Percentiles rank a stretch among this genome's conserved stretches.
These are phyloP conservation scores for Montipora sp. DNA, from an alignment of 64 coral and sea anemone species.

Conservation along the genomic window DNA sequence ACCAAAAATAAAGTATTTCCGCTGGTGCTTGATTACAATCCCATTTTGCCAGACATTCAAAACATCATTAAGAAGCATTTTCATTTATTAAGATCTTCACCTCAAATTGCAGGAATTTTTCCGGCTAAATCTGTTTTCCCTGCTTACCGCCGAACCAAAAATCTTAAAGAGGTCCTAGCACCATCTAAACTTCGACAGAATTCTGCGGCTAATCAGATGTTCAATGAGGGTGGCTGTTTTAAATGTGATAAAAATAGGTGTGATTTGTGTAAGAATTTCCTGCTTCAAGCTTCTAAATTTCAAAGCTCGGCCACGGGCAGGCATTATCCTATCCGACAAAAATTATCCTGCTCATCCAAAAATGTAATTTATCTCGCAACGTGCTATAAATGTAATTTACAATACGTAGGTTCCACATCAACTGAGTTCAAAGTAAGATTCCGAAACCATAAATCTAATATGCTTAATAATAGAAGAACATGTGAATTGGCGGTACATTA, in stretches of 20 bases:
- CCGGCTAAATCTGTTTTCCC: background rate
- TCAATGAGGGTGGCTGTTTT: background rate
- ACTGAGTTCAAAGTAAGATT: no score
- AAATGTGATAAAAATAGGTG: slow-evolving; percentile 20
- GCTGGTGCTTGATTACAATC: background rate
- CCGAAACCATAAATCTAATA: background rate
- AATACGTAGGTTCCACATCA: no score
- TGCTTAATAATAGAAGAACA: slow-evolving; percentile 41
- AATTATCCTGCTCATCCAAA: no score
- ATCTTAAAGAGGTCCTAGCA: background rate
- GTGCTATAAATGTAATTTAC: no score
- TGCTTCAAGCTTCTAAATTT: no score
- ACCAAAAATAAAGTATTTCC: background rate
- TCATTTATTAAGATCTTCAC: slow-evolving; percentile 8
- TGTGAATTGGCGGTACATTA: slow-evolving; percentile 49
- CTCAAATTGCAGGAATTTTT: slow-evolving; percentile 25
- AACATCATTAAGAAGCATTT: background rate
- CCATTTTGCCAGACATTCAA: background rate
- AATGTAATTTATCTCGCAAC: no score
- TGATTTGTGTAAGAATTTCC: no score
- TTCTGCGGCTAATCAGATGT: background rate
- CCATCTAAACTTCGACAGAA: background rate
- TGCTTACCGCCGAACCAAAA: background rate
- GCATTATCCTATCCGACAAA: no score
- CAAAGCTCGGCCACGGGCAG: no score